These are phyloP conservation scores for Sylvilagus floridanus DNA, from an alignment of 2,797 vertebrate genomes.

Conservation along the genomic window DNA sequence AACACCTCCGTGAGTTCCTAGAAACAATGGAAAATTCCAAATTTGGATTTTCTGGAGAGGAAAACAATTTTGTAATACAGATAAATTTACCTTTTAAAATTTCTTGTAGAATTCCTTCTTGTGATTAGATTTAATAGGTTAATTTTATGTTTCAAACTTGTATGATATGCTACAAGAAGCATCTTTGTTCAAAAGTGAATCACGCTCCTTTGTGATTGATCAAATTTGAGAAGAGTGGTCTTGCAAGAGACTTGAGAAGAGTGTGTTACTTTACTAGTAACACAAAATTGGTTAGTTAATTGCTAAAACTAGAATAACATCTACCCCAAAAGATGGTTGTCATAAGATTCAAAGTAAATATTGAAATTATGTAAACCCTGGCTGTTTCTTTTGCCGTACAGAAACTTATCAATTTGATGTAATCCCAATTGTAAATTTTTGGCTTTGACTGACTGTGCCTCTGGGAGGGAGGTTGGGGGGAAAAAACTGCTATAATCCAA, in stretches of 20 bases:
- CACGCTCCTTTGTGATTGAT: neutral
- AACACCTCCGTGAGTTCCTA: neutral
- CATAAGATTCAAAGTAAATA: slow-evolving; percentile 37
- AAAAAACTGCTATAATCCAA: no score
- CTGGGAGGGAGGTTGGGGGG: no score
- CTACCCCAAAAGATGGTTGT: neutral
- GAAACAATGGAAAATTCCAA: neutral
- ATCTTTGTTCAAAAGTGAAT: neutral
- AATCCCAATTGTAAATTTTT: no score
- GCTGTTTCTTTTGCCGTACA: no score
- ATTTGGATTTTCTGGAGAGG: slow-evolving; percentile 23
- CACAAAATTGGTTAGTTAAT: neutral
- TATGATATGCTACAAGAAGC: neutral
- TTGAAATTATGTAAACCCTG: neutral
- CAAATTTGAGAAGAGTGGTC: neutral
- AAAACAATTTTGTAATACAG: slow-evolving; percentile 31
- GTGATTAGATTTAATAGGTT: neutral
- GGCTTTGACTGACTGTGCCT: no score
- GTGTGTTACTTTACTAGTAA: neutral
- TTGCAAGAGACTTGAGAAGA: neutral
- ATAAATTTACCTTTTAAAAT: neutral
- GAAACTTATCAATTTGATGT: no score
- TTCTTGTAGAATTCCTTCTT: neutral
- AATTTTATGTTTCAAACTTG: neutral
- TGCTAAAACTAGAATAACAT: slow-evolving; percentile 32